Evolutionary conservation across 2,113 vertebrate species (phyloP), one percentile per base, ranked within the genome.

Genomic region (Nycticebus coucang): DNA sequence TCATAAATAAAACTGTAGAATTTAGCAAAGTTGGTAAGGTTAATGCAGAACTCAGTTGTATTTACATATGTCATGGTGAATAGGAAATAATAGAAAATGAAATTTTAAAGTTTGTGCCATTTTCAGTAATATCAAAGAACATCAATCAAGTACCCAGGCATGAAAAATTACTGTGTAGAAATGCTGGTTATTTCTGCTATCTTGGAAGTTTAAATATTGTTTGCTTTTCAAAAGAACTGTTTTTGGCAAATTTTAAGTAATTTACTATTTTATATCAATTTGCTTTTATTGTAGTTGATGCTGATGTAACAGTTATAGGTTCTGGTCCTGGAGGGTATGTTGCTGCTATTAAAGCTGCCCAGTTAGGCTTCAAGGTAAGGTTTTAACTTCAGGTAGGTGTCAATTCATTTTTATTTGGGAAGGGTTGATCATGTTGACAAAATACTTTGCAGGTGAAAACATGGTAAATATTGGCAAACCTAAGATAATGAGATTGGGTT

Each of bases 251-350:
- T 95, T 33, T 75, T 87, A 69, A 96, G 30, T 33, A 84, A 15
- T 62, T 80, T 5, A 95, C 18, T 53, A 24, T 94, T 96, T 96
- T 82, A 33, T 96, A 30, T 97, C 19, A 55, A 89, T 96, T 86
- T 96, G 60, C 24, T 97, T 97, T 93, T 98, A 80, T 96, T 87
- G 18, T 93, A 99, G 99, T 99, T 71, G 99, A 99, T 96, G 99
- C 99, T 0, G 99, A 99, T 91, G 98, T 99, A 97, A 99, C 99
- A 0, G 99, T 99, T 81, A 99, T 99, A 68, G 99, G 99, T 69
- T 99, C 99, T 79, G 99, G 99, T 4, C 99, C 99, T 15, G 99
- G 99, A 69, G 99, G 99, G 3, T 99, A 99, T 75, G 99, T 99
- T 17, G 99, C 99, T 89, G 99, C 99, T 93, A 99, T 99, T 98